phyloP scores from a whole-genome alignment of 2,888 invertebrate species.

The Sympetrum striolatum region DNA sequence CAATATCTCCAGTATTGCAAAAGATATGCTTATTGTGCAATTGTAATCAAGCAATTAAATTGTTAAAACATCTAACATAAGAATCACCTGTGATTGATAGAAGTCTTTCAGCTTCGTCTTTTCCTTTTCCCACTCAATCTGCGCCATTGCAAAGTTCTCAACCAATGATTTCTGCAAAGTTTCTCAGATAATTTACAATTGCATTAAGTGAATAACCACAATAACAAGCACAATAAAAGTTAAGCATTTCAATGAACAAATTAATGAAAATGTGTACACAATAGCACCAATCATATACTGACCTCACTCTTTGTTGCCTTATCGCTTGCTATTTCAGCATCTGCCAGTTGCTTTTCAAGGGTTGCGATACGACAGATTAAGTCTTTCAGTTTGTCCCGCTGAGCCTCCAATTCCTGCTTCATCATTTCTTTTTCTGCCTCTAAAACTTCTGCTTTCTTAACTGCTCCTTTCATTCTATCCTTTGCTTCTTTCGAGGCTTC shows the following conservation, averaged over 20 bases:
- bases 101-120: conserved; percentile 73
- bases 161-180: conserved; percentile 59
- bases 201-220: neutral
- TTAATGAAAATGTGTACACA: too few species aligned
- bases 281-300: conserved; percentile 37
- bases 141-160: conserved; percentile 56
- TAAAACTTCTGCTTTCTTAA: conserved; percentile 56
- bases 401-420: conserved; percentile 62
- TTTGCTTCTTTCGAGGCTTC: conserved; percentile 63
- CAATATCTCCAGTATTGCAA: too few species aligned
- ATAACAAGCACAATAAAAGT: too few species aligned
- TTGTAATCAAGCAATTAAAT: neutral
- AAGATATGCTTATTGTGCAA: too few species aligned
- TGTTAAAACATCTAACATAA: neutral
- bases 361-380: conserved; percentile 61
- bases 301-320: conserved; percentile 63
- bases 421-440: conserved; percentile 59
- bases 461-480: neutral
- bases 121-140: conserved; percentile 67
- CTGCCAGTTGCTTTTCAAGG: conserved; percentile 65
- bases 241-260: too few species aligned
- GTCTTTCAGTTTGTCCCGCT: conserved; percentile 63
- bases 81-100: conserved; percentile 68
- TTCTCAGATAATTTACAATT: neutral
- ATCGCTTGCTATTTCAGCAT: conserved; percentile 63